A percentile compares a stretch with the other conserved stretches of the same genome.
Evolutionary conservation across 2,113 vertebrate species (phyloP).

Genomic region (Pterocles burchelli): DNA sequence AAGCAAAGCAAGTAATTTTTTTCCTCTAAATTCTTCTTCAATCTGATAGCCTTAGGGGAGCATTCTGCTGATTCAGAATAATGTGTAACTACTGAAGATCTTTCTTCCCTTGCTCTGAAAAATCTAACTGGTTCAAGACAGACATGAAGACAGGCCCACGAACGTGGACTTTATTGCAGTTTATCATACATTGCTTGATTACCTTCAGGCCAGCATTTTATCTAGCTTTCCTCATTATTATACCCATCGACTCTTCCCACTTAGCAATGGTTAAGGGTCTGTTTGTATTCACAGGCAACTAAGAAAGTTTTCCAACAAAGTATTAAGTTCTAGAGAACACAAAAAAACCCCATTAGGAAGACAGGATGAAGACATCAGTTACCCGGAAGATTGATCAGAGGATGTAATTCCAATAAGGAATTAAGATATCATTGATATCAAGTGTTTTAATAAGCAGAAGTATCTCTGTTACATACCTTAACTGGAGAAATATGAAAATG

Average conservation of each 20-base stretch:
- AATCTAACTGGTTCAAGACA: neutral
- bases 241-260: neutral
- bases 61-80: neutral
- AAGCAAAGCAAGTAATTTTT: neutral
- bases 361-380: neutral
- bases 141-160: neutral
- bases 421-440: neutral
- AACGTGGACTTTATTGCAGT: neutral
- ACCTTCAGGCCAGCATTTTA: neutral
- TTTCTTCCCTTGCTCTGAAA: neutral
- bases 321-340: neutral
- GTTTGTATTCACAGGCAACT: neutral
- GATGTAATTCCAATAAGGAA: neutral
- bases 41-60: neutral
- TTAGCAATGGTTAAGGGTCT: neutral
- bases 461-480: slow-evolving; percentile 79
- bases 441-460: neutral
- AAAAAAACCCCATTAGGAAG: neutral
- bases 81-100: neutral
- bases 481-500: slow-evolving; percentile 97
- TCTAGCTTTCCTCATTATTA: neutral
- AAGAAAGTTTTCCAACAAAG: slow-evolving; percentile 30
- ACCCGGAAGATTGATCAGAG: neutral
- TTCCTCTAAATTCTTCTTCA: neutral
- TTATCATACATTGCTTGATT: neutral